These are phyloP conservation scores for Anguilla pacifica DNA, from an alignment of 2,797 vertebrate species.

Conservation along the genomic window DNA sequence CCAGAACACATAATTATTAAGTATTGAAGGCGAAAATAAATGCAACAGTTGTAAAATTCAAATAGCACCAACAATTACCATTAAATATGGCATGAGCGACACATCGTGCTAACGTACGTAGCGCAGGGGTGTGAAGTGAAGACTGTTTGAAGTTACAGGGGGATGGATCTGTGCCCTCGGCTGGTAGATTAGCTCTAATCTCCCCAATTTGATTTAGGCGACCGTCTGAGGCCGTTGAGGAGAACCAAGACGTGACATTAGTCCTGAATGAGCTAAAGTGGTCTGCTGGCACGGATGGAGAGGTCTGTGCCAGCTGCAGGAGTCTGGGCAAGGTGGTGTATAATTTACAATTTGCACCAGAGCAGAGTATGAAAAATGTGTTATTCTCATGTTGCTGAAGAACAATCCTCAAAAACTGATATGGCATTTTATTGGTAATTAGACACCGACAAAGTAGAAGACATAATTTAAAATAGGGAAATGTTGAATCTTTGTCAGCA, in stretches of 20 bases:
- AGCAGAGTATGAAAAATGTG: background rate
- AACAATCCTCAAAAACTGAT: background rate
- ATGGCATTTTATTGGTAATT: background rate
- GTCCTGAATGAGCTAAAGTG: background rate
- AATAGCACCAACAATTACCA: background rate
- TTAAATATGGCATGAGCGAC: background rate
- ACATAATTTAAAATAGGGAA: background rate
- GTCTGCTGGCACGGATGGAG: background rate
- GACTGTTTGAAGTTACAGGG: background rate
- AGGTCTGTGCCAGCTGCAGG: background rate
- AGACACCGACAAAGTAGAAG: background rate
- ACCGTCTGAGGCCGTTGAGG: background rate
- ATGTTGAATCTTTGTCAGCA: background rate
- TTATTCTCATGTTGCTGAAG: background rate
- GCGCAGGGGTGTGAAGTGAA: background rate
- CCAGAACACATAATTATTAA: background rate
- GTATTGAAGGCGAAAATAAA: background rate
- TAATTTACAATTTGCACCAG: background rate
- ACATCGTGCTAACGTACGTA: background rate
- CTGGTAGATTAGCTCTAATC: background rate
- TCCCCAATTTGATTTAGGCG: background rate
- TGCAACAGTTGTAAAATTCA: background rate
- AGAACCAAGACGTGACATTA: background rate
- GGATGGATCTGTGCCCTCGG: background rate
- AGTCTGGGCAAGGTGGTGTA: background rate